Evolutionary conservation across 2,888 invertebrate genomes (phyloP), one percentile per base, ranked within the genome.

Genomic region (Caenorhabditis angaria): DNA sequence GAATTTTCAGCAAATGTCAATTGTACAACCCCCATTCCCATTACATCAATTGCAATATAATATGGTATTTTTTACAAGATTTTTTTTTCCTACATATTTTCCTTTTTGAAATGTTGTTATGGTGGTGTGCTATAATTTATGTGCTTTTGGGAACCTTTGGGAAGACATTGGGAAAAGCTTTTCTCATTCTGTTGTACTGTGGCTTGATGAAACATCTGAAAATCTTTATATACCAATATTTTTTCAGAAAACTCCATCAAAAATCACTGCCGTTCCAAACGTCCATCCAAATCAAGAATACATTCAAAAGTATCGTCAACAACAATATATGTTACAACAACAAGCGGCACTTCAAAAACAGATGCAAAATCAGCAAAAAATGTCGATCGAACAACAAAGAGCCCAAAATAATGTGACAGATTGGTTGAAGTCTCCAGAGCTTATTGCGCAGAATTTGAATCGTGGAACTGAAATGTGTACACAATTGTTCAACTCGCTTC

Each of bases 1-100:
- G 35, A 2, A 22, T 41, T 73, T 73, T 27, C 68, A 73, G 73
- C 73, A 73, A 69, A 73, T 73, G 68, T 73, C 73, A 20, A 73
- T 69, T 59, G 73, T 73, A 47, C 65, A 73, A 29, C 65, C 73
- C 35, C 73, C 73, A 27, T 53, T 64, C 20, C 73, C 68, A 35
- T 60, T 73, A 10, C 68, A 73, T 63, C 62, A 73, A 54, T 47
- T 68, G 29, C 68, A 68, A 32, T 60, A 41, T 57, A 57, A 67
- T 25, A 64, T 68, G 72, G 72, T 72, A 56, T 61, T 28, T 35
- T 35, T 59, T 57, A 29, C 51, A 8, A 10, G 50, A 28, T 29
- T 27, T 56, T 5, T 58, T 66, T n/a, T n/a, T n/a, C n/a, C n/a
- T n/a, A n/a, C n/a, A n/a, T 25, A 57, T 24, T 48, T 58, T 53